These are phyloP conservation scores for Penaeus monodon DNA, from an alignment of 2,888 invertebrate species.

Conservation along the genomic window DNA sequence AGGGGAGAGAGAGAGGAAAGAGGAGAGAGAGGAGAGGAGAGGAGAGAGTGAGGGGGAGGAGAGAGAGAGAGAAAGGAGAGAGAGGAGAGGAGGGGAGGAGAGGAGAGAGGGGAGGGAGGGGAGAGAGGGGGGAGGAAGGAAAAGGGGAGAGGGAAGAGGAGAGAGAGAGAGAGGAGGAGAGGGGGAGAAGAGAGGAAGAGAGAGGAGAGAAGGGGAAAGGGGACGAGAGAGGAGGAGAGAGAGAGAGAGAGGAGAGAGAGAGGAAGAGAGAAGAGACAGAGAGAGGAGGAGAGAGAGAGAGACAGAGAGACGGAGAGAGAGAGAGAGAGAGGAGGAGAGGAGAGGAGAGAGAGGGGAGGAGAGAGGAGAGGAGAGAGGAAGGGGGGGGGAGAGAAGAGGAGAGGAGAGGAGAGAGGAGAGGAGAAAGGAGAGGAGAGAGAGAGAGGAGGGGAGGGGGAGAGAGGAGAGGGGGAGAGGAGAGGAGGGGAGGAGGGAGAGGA, in stretches of 20 bases:
- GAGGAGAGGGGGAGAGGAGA: too few species aligned
- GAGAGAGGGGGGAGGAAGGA: neutral
- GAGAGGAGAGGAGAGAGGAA: neutral
- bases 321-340: neutral
- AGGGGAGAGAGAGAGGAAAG: neutral
- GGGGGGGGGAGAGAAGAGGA: neutral
- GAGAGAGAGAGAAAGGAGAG: neutral
- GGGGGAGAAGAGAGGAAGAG: neutral
- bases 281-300: neutral
- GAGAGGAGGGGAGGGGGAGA: too few species aligned
- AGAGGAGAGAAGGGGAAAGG: neutral
- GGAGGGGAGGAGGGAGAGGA: too few species aligned
- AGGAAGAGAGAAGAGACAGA: neutral
- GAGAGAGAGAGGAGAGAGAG: neutral
- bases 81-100: neutral
- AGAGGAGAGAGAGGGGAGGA: neutral
- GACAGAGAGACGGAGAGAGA: conserved; percentile 10
- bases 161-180: neutral
- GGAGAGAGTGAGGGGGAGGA: neutral
- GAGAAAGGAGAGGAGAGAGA: neutral
- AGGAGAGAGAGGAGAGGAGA: neutral
- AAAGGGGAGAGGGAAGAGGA: too few species aligned
- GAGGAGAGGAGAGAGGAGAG: neutral
- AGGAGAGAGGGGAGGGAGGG: neutral
- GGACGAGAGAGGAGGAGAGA: neutral